phyloP scores from a whole-genome alignment of 2,797 vertebrate species.

The Uromys caudimaculatus region DNA sequence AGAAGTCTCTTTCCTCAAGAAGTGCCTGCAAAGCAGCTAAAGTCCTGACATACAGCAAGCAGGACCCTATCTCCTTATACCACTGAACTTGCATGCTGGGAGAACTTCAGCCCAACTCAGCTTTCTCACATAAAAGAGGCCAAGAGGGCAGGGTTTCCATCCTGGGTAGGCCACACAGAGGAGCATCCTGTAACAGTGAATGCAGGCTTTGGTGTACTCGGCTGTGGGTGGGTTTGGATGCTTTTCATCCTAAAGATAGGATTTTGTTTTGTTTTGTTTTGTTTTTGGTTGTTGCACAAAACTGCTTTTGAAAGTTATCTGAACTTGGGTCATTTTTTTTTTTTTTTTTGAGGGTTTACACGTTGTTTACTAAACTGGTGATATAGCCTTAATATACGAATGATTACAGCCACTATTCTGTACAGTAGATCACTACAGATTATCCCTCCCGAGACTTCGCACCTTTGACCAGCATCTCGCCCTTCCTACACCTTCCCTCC shows the following conservation, averaged over 20 bases:
- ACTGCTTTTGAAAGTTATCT: slow-evolving; percentile 45
- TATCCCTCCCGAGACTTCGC: no score
- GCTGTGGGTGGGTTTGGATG: rapidly evolving
- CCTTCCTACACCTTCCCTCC: no score
- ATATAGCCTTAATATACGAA: no score
- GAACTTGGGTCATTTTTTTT: no score
- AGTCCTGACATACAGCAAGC: not conserved
- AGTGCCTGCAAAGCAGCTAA: not conserved
- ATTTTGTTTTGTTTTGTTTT: not conserved
- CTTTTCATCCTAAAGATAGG: not conserved
- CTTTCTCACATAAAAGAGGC: not conserved
- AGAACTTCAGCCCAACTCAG: not conserved
- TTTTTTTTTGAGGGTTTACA: no score
- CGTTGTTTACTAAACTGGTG: no score
- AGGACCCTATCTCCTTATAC: not conserved
- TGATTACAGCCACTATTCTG: no score
- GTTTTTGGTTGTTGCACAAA: not conserved
- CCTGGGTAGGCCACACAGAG: not conserved
- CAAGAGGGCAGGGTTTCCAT: not conserved
- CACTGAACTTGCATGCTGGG: not conserved
- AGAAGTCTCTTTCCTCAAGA: not conserved
- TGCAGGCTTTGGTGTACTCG: not conserved
- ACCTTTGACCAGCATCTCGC: no score
- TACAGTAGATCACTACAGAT: no score
- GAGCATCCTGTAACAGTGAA: not conserved